Evolutionary conservation across 2,113 vertebrate species (phyloP).

Genomic region (Silurus glanis): DNA sequence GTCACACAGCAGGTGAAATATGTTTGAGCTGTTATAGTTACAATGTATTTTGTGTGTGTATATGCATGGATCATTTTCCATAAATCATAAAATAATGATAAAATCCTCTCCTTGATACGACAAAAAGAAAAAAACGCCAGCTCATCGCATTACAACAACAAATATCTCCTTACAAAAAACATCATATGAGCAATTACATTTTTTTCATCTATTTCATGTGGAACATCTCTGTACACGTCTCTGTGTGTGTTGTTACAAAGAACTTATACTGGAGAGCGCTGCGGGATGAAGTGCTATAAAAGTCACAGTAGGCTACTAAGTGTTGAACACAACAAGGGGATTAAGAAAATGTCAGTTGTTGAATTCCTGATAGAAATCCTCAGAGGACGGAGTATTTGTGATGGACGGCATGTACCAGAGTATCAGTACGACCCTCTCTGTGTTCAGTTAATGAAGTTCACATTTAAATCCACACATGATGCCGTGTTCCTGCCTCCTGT

Average conservation of each 20-base stretch:
- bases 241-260: background rate
- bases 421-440: background rate
- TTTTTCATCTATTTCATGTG: background rate
- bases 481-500: background rate
- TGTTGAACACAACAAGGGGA: background rate
- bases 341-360: background rate
- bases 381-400: background rate
- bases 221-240: background rate
- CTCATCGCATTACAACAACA: background rate
- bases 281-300: background rate
- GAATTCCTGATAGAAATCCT: background rate
- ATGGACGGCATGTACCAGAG: background rate
- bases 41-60: background rate
- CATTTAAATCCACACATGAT: constrained; percentile 16
- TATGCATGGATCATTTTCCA: background rate
- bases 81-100: background rate
- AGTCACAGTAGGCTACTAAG: background rate
- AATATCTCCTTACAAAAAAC: background rate
- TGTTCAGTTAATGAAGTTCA: constrained; percentile 23
- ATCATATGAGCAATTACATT: background rate
- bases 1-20: background rate
- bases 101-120: background rate
- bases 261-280: no score
- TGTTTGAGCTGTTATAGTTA: background rate
- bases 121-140: background rate